Percentiles rank a stretch among this genome's conserved stretches.
phyloP scores from a whole-genome alignment of 2,797 vertebrate genomes.

The Glyptemys insculpta region DNA sequence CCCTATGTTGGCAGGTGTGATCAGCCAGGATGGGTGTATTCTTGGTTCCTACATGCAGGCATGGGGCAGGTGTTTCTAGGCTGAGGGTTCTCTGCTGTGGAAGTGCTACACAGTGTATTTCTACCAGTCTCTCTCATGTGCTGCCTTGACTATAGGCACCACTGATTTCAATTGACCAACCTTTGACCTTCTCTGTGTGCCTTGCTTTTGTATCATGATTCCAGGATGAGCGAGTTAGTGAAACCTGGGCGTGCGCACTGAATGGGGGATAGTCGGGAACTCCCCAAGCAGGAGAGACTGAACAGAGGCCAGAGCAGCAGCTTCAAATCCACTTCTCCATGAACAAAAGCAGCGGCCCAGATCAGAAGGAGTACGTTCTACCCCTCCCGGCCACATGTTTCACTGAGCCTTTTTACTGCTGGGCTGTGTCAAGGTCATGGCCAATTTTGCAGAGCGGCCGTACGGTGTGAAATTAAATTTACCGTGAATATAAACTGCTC shows the following conservation, averaged over 20 bases:
- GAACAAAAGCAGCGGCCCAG: background rate
- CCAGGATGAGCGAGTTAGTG: background rate
- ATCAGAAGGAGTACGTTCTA: background rate
- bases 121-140: background rate
- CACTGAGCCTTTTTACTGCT: background rate
- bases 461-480: constrained; percentile 42
- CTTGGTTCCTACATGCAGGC: background rate
- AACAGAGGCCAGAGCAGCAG: background rate
- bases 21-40: background rate
- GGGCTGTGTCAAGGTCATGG: constrained; percentile 14
- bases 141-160: background rate
- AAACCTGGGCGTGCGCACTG: background rate
- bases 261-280: background rate
- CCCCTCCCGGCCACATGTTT: background rate
- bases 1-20: background rate
- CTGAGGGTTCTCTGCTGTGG: background rate
- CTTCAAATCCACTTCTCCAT: background rate
- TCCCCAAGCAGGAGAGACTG: background rate
- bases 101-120: background rate
- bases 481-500: background rate
- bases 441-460: background rate
- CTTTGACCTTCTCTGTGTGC: background rate
- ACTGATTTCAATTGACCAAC: background rate
- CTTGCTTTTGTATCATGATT: background rate
- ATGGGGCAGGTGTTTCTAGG: background rate